Base-by-base conservation (phyloP, 1,140 invertebrate species). In the Drosophila sp. region DNA sequence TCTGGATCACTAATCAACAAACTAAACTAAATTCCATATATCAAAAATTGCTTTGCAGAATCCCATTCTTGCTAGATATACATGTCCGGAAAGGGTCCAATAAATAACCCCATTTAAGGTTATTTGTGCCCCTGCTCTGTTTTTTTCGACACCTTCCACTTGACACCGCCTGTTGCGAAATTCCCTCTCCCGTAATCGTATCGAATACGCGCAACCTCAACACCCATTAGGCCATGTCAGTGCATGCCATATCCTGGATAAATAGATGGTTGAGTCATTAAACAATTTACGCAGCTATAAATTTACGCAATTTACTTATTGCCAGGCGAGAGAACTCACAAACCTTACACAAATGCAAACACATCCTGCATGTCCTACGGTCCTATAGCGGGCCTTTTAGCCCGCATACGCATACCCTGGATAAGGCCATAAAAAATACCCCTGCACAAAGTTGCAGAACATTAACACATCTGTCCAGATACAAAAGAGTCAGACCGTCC, bases 221-320 rank as follows among this genome's bases (percentile, higher is more conserved):
- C 69, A 62, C 8, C 70, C 84, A 89, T 87, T 87, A 89, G 76
- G 60, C 70, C 77, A 89, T 79, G 84, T 90, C 74, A 58, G 33
- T 60, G 77, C 77, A 76, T 74, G 77, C 68, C 66, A 58, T 33
- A 68, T 62, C 25, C 77, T 41, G 71, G 74, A 78, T 89, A 89
- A 89, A 89, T 89, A 89, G 78, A 89, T 80, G 81, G 85, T 87
- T 81, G 78, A 90, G 87, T 90, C 87, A 90, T 90, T 90, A 90
- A 90, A 90, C 87, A 90, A 90, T 90, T 90, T 90, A 90, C 87
- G 78, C 83, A 90, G 87, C 83, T 69, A 90, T 90, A 90, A 90
- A 90, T 90, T 90, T 90, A 87, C 87, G 83, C 87, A 90, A 90
- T 90, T 90, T 84, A 90, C 83, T 90, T 90, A 90, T 81, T 76